Evolutionary conservation across 2,113 vertebrate genomes (phyloP).

Genomic region (Lampris incognitus): DNA sequence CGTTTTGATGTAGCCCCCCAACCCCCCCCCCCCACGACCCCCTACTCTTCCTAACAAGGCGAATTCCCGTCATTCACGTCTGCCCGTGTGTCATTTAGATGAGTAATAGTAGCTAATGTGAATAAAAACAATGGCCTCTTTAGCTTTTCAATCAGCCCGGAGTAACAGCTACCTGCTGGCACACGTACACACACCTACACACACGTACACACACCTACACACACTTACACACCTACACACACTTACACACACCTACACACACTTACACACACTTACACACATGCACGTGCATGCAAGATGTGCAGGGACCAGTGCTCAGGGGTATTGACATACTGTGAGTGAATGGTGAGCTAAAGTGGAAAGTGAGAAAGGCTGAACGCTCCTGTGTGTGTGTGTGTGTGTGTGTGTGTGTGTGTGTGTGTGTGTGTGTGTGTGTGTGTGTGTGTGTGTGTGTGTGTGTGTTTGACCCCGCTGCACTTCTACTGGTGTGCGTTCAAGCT

Average conservation of each 20-base stretch:
- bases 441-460: background rate
- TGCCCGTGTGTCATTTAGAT: slow-evolving; percentile 52
- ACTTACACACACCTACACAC: background rate
- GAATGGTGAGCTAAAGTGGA: background rate
- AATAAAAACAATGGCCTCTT: slow-evolving; percentile 58
- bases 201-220: background rate
- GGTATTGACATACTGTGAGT: background rate
- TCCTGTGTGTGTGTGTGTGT: background rate
- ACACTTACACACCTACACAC: background rate
- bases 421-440: background rate
- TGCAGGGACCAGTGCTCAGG: background rate
- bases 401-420: background rate
- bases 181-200: slow-evolving; percentile 29
- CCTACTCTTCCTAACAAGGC: slow-evolving; percentile 20
- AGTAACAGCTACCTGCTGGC: slow-evolving; percentile 60
- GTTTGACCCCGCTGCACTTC: background rate
- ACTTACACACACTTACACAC: slow-evolving; percentile 5
- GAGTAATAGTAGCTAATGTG: slow-evolving; percentile 49
- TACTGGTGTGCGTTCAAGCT: background rate
- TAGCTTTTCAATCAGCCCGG: slow-evolving; percentile 46
- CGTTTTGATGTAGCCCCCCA: background rate
- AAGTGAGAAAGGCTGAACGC: background rate
- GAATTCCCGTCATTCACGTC: slow-evolving; percentile 60
- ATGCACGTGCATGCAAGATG: background rate
- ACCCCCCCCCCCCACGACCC: slow-evolving; percentile 16